Evolutionary conservation across 2,797 vertebrate genomes (phyloP), one percentile per base, ranked within the genome.

Genomic region (Sebastes variabilis): DNA sequence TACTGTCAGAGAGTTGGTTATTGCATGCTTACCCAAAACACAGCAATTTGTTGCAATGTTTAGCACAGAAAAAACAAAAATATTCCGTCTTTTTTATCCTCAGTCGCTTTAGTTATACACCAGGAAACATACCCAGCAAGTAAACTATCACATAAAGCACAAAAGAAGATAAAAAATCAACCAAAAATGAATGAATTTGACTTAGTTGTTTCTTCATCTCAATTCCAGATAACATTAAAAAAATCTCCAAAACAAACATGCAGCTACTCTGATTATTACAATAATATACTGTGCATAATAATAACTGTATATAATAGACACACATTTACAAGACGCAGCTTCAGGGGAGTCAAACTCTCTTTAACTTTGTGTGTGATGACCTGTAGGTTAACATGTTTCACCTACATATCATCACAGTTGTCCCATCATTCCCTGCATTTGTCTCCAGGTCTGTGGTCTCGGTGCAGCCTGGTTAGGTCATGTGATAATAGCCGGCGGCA

Each of bases 401-500:
- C 89, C 77, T 58, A 74, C 81, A 84, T 77, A 6, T 84, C 72
- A 70, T 70, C 62, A 61, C 82, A 74, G 87, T 76, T 78, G 85
- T 89, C 75, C 65, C 68, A 3, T 69, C 66, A 27, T 68, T 81
- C 79, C 72, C 59, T 52, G 60, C 80, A 20, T 80, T 76, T 67
- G 79, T 84, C 70, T 81, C 66, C 81, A 65, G 71, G 75, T 80
- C 65, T 64, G 46, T n/a, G 18, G 68, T 65, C 18, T 12, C 10
- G 5, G 11, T 42, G 67, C 8, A 59, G 66, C 71, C 38, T n/a
- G 65, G 13, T 25, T 25, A 3, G 79, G 87, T 92, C 89, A 84
- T 93, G 89, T 92, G 92, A 93, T 91, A 84, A 89, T 83, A 86
- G 80, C 73, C 22, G 5, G 52, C 46, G 77, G 89, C 81, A 88